These are phyloP conservation scores for Sebastes taczanowskii DNA, from an alignment of 2,797 vertebrate genomes.

Conservation along the genomic window DNA sequence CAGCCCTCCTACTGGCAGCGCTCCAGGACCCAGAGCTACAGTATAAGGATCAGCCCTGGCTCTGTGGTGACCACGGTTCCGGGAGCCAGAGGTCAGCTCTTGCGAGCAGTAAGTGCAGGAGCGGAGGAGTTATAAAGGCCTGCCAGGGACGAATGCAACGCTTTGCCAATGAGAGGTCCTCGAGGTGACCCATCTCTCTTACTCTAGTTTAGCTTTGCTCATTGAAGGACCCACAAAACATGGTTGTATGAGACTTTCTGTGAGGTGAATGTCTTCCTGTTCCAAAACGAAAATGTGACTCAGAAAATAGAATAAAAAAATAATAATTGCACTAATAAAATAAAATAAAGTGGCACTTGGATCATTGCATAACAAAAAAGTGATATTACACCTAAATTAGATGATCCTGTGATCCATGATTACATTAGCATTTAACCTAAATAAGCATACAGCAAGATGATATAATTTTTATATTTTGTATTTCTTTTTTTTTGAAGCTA, in stretches of 20 bases:
- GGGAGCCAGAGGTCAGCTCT: conserved; percentile 53
- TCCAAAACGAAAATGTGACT: background rate
- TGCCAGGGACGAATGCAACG: conserved; percentile 52
- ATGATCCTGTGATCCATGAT: background rate
- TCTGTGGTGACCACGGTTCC: conserved; percentile 26
- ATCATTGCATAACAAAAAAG: background rate
- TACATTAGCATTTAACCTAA: background rate
- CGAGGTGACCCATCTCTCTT: conserved; percentile 21
- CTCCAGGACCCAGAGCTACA: conserved; percentile 60
- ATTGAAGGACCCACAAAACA: background rate
- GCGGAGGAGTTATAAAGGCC: conserved; percentile 44
- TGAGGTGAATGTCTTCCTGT: background rate
- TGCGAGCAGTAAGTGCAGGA: conserved; percentile 50
- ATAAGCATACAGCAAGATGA: background rate
- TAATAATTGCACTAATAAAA: background rate
- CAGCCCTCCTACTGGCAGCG: conserved; percentile 51
- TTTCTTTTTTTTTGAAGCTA: background rate
- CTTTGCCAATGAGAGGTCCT: conserved; percentile 29
- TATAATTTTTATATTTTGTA: background rate
- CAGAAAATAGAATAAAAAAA: background rate
- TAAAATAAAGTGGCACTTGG: background rate
- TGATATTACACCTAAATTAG: background rate
- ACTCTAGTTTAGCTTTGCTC: conserved; percentile 17
- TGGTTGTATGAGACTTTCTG: background rate
- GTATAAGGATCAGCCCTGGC: conserved; percentile 43